Conservation (phyloP, 1,140 invertebrate genomes). For the Drosophila repleta region DNA sequence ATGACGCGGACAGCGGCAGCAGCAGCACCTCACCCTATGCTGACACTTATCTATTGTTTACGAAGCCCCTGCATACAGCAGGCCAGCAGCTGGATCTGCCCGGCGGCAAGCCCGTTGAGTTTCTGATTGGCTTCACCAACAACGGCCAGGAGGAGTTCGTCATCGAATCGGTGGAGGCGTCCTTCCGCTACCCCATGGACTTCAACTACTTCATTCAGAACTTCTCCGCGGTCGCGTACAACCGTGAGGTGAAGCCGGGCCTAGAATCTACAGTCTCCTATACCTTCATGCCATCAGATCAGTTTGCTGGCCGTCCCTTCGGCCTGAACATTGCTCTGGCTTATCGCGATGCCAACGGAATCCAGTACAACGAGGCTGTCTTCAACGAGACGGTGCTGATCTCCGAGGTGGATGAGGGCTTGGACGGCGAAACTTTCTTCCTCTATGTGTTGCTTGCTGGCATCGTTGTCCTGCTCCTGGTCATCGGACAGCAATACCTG, state of each 20-base stretch:
- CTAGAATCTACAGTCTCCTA: conserved; percentile 98
- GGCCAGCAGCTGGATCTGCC: conserved; percentile 79
- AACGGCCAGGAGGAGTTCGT: conserved; percentile 96
- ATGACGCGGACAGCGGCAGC: conserved; percentile 87
- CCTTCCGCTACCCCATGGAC: conserved; percentile 99
- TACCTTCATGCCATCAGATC: conserved; percentile 97
- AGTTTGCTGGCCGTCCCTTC: conserved; percentile 97
- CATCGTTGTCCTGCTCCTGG: conserved; percentile 92
- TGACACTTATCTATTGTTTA: conserved; percentile 96
- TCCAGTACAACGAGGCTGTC: conserved; percentile 93
- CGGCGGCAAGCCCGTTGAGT: conserved; percentile 96
- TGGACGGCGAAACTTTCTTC: conserved; percentile 99
- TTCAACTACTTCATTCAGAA: conserved; percentile 99
- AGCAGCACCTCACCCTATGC: conserved; percentile 94
- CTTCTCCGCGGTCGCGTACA: conserved; percentile 96
- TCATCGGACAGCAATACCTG: conserved; percentile 96
- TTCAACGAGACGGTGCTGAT: conserved; percentile 99
- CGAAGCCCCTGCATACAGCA: conserved; percentile 88
- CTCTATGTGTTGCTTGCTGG: conserved; percentile 97
- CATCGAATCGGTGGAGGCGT: conserved; percentile 97
- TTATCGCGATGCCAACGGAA: conserved; percentile 92
- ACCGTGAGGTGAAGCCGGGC: conserved; percentile 93
- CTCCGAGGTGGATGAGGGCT: conserved; percentile 97
- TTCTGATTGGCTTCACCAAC: conserved; percentile 98
- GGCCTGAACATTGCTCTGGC: conserved; percentile 96